phyloP scores from a whole-genome alignment of 2,113 vertebrate species.

The Cacatua alba region DNA sequence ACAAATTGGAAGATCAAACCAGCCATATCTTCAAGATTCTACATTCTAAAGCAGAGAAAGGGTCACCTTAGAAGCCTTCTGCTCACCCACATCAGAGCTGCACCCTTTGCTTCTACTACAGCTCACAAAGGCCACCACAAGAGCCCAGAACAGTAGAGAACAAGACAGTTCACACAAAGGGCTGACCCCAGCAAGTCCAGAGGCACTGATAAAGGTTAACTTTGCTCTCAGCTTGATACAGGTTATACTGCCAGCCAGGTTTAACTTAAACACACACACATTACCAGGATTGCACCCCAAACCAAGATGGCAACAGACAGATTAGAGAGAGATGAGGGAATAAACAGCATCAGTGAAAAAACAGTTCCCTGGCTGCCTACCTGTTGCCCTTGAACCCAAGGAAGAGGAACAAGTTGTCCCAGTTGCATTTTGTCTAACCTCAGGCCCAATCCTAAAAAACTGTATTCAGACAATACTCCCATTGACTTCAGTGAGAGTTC shows the following conservation, averaged over 20 bases:
- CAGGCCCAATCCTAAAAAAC: background rate
- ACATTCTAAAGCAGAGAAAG: background rate
- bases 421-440: background rate
- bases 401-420: background rate
- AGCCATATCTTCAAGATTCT: background rate
- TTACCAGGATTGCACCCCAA: background rate
- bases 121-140: background rate
- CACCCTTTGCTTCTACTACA: background rate
- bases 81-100: background rate
- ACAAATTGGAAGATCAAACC: background rate
- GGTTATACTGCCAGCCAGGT: background rate
- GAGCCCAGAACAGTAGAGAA: background rate
- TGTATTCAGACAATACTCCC: background rate
- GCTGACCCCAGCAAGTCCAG: background rate
- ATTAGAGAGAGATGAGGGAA: background rate
- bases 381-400: background rate
- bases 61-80: background rate
- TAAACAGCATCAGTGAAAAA: background rate
- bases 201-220: accelerated
- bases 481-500: background rate
- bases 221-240: accelerated
- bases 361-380: background rate
- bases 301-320: background rate
- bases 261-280: accelerated
- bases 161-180: background rate